phyloP scores from a whole-genome alignment of 1,140 invertebrate genomes.

The Laupala kohalensis region DNA sequence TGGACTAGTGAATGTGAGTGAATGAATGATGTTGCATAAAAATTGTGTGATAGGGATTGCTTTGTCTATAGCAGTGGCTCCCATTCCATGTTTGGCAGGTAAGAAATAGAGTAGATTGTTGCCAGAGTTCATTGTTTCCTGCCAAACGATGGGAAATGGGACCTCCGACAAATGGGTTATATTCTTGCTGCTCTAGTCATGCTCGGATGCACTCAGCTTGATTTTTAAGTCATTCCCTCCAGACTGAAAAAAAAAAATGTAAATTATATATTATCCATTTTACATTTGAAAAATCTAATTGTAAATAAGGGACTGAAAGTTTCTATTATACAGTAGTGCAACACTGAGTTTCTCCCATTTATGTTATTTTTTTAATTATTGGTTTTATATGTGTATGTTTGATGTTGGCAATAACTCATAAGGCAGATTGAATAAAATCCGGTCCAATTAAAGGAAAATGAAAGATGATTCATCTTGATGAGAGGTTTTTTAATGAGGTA shows the following conservation, averaged over 20 bases:
- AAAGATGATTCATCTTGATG: background rate
- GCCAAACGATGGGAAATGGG: background rate
- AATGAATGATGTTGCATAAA: background rate
- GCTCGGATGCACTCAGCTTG: slow-evolving; percentile 1
- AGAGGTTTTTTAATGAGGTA: background rate
- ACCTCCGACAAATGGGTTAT: background rate
- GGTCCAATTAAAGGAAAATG: slow-evolving; percentile 6
- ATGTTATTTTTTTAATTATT: slow-evolving; percentile 6
- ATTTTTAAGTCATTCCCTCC: slow-evolving; percentile 8
- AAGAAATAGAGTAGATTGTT: no score
- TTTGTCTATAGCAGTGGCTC: background rate
- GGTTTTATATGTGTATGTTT: slow-evolving; percentile 8
- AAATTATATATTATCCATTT: slow-evolving; percentile 11
- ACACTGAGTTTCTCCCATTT: background rate
- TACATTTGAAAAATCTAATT: slow-evolving; percentile 11
- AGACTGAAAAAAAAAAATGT: slow-evolving; percentile 7
- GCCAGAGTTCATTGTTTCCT: background rate
- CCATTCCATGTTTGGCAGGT: background rate
- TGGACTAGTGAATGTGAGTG: background rate
- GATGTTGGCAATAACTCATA: slow-evolving; percentile 9
- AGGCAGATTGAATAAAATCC: slow-evolving; percentile 1
- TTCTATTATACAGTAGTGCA: slow-evolving; percentile 5
- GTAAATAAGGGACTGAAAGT: slow-evolving; percentile 9
- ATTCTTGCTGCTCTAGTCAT: background rate
- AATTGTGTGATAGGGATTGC: background rate